Base-by-base conservation (phyloP, 2,113 vertebrate genomes). In the Zapus hudsonius region DNA sequence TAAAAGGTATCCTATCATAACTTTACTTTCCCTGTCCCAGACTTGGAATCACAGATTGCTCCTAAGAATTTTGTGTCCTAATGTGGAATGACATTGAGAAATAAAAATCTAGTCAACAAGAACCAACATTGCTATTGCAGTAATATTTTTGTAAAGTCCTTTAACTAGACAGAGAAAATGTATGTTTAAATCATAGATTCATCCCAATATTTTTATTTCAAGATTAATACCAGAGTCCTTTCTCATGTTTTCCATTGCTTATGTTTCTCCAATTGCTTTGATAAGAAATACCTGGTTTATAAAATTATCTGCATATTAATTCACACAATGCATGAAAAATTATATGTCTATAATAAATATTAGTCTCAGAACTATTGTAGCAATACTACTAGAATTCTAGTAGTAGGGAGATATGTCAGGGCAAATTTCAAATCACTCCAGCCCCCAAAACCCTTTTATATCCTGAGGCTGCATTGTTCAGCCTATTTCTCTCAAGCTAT, bases 261-360 rank as follows among this genome's bases (percentile, higher is more conserved):
- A 63, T 23, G 31, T 87, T 10, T 90, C 36, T 57, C 31, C 16
- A 29, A 64, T 64, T 64, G 36, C 22, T 83, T 29, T 44, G 23
- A 64, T 69, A 69, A 69, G 13, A 33, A 22, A 36, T 4, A 66
- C 40, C 12, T 52, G 25, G 12, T 40, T 87, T 15, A 15, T 4
- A 83, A 83, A 76, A 64, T 33, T 78, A 76, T 63, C 84, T 87
- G 12, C 72, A 63, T 59, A 82, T 75, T 57, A 87, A 75, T 15
- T 67, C 27, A 81, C 22, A 81, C 2, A 86, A 47, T 27, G 36
- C 38, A 61, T 33, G 69, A 20, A 78, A 91, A 83, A 36, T 52
- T 47, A 25, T 81, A 19, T 63, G 19, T 23, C 36, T 66, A 81
- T 4, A 47, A 67, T 59, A 81, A 55, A 36, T n/a, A 82, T 3